These are phyloP conservation scores for Holothuria scabra DNA, from an alignment of 53 echinoderm and acorn worm genomes.

Conservation along the genomic window DNA sequence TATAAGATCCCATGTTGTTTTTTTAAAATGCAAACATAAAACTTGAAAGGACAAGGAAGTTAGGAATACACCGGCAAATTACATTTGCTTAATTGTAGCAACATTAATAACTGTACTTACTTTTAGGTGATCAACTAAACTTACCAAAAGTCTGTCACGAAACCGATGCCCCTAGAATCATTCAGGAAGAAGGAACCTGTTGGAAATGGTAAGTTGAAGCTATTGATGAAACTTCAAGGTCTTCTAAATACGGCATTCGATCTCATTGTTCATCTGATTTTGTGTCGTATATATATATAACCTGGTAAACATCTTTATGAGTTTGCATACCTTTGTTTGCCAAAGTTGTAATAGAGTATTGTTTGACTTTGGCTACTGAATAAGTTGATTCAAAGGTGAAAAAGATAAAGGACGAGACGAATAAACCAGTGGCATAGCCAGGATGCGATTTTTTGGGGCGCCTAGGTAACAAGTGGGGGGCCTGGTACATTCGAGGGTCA, in stretches of 20 bases:
- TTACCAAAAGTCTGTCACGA: background rate
- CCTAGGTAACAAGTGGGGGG: too few relatives aligned
- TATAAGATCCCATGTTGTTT: too few relatives aligned
- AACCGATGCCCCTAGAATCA: background rate
- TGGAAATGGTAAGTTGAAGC: constrained; percentile 14
- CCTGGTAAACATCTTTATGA: background rate
- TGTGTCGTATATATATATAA: too few relatives aligned
- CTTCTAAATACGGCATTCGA: background rate
- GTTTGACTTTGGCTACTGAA: too few relatives aligned
- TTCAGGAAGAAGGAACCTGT: background rate
- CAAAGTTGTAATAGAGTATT: background rate
- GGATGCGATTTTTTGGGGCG: too few relatives aligned
- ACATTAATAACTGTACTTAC: background rate
- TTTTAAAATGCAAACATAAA: too few relatives aligned
- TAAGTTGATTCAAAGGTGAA: too few relatives aligned
- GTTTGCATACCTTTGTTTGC: background rate
- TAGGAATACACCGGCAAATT: background rate
- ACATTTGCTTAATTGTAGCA: background rate
- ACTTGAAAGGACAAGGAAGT: background rate
- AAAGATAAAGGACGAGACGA: too few relatives aligned
- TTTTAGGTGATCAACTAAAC: background rate
- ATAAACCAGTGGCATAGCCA: too few relatives aligned
- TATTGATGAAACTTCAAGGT: background rate
- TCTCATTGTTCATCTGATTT: too few relatives aligned
- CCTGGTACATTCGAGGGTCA: too few relatives aligned